Evolutionary conservation across 2,888 invertebrate species (phyloP).

Genomic region (Acheta domesticus): DNA sequence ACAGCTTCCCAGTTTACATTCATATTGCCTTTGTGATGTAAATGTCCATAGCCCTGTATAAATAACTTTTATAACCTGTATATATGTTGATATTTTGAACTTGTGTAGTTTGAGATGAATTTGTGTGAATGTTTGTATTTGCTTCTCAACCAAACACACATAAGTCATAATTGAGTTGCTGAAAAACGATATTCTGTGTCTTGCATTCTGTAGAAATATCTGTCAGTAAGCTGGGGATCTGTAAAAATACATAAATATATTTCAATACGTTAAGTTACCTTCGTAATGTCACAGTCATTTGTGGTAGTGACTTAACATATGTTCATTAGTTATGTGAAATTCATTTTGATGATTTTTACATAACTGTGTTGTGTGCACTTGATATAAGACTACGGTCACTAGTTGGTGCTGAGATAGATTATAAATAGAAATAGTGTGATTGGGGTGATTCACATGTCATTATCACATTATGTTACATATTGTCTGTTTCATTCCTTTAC

Average conservation of each 20-base stretch:
- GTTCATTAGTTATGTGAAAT: neutral
- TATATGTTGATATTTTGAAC: slow-evolving; percentile 21
- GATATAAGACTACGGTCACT: neutral
- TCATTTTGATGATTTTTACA: neutral
- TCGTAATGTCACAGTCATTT: neutral
- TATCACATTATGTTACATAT: slow-evolving; percentile 8
- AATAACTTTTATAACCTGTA: slow-evolving; percentile 19
- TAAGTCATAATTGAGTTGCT: neutral
- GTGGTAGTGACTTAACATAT: neutral
- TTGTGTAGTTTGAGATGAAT: neutral
- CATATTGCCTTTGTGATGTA: slow-evolving; percentile 4
- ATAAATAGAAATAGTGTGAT: neutral
- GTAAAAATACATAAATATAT: neutral
- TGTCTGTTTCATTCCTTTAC: slow-evolving; percentile 12
- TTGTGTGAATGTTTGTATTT: slow-evolving; percentile 5
- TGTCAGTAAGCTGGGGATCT: neutral
- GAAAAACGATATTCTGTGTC: neutral
- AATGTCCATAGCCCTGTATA: neutral
- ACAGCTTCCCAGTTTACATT: neutral
- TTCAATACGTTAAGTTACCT: no score
- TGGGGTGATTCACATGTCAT: neutral
- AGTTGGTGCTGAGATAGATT: neutral
- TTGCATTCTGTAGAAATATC: neutral
- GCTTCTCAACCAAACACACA: neutral
- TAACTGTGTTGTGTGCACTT: neutral